Conservation (phyloP, 2,888 invertebrate genomes). For the Diploptera punctata region DNA sequence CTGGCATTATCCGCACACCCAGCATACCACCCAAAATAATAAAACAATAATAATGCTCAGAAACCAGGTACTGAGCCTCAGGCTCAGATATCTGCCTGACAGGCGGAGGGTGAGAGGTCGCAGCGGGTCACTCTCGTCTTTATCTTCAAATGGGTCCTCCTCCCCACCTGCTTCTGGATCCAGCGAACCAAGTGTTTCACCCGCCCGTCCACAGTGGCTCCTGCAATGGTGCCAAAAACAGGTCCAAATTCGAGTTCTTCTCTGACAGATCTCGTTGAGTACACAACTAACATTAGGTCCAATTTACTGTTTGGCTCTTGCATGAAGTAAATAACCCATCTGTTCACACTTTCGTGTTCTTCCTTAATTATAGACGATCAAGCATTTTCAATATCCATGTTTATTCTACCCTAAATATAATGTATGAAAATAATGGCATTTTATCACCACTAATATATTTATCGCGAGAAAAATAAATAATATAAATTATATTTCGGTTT, state of each 20-base stretch:
- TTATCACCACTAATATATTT: too few species aligned
- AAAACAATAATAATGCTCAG: constrained; percentile 35
- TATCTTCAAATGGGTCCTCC: constrained; percentile 77
- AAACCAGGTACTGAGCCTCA: constrained; percentile 35
- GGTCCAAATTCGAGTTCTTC: constrained; percentile 74
- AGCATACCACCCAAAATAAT: constrained; percentile 45
- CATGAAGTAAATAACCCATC: too few species aligned
- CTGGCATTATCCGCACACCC: constrained; percentile 62
- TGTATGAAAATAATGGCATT: too few species aligned
- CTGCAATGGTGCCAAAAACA: constrained; percentile 70
- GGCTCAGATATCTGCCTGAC: constrained; percentile 47
- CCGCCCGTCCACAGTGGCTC: constrained; percentile 57
- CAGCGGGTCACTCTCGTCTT: constrained; percentile 78
- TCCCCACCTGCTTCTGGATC: constrained; percentile 81
- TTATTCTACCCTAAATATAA: too few species aligned
- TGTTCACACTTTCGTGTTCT: too few species aligned
- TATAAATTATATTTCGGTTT: too few species aligned
- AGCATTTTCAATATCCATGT: too few species aligned
- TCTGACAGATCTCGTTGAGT: constrained; percentile 82
- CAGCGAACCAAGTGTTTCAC: constrained; percentile 76
- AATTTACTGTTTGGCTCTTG: too few species aligned
- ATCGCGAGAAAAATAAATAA: too few species aligned
- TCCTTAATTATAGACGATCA: too few species aligned
- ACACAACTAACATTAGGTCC: too few species aligned
- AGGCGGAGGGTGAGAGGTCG: constrained; percentile 65